Base-by-base conservation (phyloP, 2,797 vertebrate genomes). In the Micromesistius poutassou region DNA sequence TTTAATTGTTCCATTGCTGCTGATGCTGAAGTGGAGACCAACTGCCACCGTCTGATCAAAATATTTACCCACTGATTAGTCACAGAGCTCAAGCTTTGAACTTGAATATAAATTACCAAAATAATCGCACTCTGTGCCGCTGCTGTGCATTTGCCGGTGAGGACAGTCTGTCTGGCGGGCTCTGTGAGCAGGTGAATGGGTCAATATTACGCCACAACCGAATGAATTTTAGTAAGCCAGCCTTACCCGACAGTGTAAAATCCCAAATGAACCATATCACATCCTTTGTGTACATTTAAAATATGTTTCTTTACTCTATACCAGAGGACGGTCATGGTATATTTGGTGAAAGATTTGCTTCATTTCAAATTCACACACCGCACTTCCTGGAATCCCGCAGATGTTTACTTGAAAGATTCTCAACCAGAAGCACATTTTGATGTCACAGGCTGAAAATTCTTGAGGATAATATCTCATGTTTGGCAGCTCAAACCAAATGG, bases 371-470 rank as follows among this genome's bases (percentile, higher is more conserved):
- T 79, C 74, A 81, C 22, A 77, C n/a, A 31, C 66, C 5, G 35
- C 72, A 80, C 76, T 73, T 85, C 55, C 77, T 81, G 81, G 71
- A 84, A 80, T 76, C 77, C 81, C 79, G 79, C 77, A 74, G 25
- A 42, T 83, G 42, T 90, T 84, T 73, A 82, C 70, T 30, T 62
- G 55, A 62, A n/a, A 7, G 55, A 25, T 25, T 62, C 55, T n/a
- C 55, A 55, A 22, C 50, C 50, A 6, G 19, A 62, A 62, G 22
- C n/a, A 62, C 55, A 62, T 74, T 78, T 42, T 75, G 42, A 86
- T 35, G 74, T 72, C 1, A 75, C 40, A 22, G 30, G 78, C 33
- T 40, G 5, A 42, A 33, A 79, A 22, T 79, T 78, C 74, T 55
- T 19, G 0, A 10, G 0, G n/a, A 68, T 71, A 66, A 36, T 1